Percentiles rank a stretch among this genome's conserved stretches.
Conservation (phyloP, 2,113 vertebrate species). For the Microcebus griseorufus region DNA sequence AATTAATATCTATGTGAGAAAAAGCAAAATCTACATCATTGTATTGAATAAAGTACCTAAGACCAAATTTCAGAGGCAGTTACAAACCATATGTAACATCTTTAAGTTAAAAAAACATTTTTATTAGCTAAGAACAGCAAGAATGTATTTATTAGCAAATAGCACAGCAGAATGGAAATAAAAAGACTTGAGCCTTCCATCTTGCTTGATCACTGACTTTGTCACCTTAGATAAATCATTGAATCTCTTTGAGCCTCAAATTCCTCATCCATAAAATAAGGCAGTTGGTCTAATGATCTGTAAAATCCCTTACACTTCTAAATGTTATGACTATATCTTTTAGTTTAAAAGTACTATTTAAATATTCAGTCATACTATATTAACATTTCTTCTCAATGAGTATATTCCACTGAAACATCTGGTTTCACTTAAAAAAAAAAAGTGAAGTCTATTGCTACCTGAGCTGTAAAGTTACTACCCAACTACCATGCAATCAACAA, state of each 20-base stretch:
- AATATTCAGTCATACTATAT: constrained; percentile 44
- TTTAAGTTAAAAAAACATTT: not conserved
- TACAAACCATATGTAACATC: not conserved
- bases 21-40: constrained; percentile 32
- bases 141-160: not conserved
- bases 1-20: constrained; percentile 38
- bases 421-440: not conserved
- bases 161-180: not conserved
- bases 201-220: constrained; percentile 31
- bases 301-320: constrained; percentile 26
- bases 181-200: not conserved
- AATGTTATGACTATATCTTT: constrained; percentile 18
- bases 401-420: constrained; percentile 29
- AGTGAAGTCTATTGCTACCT: not conserved
- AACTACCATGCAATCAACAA: not conserved
- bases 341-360: constrained; percentile 43
- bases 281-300: constrained; percentile 8
- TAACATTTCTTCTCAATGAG: constrained; percentile 23
- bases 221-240: constrained; percentile 41
- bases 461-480: not conserved
- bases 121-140: not conserved
- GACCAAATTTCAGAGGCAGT: constrained; percentile 53
- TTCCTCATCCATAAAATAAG: constrained; percentile 31
- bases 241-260: constrained; percentile 18
- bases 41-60: constrained; percentile 13